Evolutionary conservation across 2,888 invertebrate genomes (phyloP).

Genomic region (Xanthia icteritia): DNA sequence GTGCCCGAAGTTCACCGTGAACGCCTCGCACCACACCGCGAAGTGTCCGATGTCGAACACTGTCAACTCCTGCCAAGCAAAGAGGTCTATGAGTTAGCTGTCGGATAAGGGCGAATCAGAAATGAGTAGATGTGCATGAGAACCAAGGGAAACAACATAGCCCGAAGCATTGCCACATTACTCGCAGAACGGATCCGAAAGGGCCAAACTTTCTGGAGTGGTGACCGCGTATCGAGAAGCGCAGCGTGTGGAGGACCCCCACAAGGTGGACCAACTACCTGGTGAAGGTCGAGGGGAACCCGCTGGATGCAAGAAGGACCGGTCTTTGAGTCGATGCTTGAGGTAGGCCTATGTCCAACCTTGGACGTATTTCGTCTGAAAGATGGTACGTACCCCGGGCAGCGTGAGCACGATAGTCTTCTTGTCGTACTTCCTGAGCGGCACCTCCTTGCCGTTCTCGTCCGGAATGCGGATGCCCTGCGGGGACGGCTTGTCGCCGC

Average conservation of each 20-base stretch:
- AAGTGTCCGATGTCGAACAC: conserved; percentile 98
- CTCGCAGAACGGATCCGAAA: not conserved
- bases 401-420: conserved; percentile 97
- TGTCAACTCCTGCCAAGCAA: conserved; percentile 92
- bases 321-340: not conserved
- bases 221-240: not conserved
- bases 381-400: conserved; percentile 90
- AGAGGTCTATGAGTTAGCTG: not conserved
- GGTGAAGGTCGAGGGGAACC: too few relatives aligned
- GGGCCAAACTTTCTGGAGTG: too few relatives aligned
- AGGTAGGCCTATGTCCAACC: not conserved
- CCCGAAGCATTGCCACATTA: not conserved
- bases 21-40: conserved; percentile 98
- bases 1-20: conserved; percentile 98
- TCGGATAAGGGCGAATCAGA: not conserved
- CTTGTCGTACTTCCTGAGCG: conserved; percentile 94
- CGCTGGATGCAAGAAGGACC: not conserved
- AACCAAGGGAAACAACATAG: not conserved
- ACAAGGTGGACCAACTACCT: not conserved
- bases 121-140: not conserved
- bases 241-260: not conserved
- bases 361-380: too few relatives aligned
- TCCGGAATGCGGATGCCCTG: conserved; percentile 96
- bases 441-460: conserved; percentile 96
- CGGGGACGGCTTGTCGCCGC: conserved; percentile 94